Conservation (phyloP, 2,797 vertebrate genomes). For the Platalea minor region DNA sequence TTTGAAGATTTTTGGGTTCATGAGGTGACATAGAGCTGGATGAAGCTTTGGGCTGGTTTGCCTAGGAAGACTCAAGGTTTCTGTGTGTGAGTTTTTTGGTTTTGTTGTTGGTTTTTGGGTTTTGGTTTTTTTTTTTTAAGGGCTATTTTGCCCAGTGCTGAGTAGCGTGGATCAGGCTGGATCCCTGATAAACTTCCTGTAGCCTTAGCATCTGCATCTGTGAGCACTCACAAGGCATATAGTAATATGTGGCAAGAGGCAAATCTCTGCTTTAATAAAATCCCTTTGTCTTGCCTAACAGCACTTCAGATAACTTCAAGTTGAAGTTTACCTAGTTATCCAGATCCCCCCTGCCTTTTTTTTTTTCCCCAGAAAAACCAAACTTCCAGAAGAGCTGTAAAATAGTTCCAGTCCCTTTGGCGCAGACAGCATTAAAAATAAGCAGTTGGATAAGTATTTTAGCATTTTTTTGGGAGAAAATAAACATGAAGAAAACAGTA, state of each 20-base stretch:
- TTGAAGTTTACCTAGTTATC: not conserved
- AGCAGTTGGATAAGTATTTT: not conserved
- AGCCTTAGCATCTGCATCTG: not conserved
- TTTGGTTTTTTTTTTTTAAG: not conserved
- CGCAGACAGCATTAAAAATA: not conserved
- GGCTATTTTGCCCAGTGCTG: not conserved
- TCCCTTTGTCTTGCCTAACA: not conserved
- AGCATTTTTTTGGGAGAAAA: not conserved
- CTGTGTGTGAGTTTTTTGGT: not conserved
- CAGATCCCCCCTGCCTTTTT: not conserved
- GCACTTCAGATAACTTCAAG: not conserved
- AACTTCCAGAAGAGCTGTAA: not conserved
- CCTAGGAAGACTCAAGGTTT: not conserved
- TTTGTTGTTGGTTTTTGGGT: not conserved
- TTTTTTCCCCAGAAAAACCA: fast-evolving
- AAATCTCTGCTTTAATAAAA: not conserved
- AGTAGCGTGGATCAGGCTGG: not conserved
- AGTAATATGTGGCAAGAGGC: not conserved
- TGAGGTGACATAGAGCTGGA: not conserved
- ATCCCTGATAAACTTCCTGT: not conserved
- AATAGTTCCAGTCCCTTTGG: not conserved
- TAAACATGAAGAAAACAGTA: not conserved
- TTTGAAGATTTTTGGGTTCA: not conserved
- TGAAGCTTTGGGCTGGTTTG: not conserved
- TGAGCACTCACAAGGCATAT: not conserved